Evolutionary conservation across 2,797 vertebrate genomes (phyloP).

Genomic region (Cyprinodon diabolis): DNA sequence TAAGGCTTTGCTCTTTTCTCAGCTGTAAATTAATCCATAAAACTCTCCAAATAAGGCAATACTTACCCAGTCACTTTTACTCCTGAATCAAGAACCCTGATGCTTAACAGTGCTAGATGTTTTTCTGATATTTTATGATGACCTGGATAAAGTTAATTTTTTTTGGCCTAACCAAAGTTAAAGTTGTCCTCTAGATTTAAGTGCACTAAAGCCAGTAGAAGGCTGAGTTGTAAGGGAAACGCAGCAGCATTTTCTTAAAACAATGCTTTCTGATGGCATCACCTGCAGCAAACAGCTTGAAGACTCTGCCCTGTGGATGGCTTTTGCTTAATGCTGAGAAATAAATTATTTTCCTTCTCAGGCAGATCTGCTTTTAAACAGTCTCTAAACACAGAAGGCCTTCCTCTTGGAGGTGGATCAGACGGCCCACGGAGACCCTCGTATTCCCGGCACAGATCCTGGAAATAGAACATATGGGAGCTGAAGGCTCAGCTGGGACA

Average conservation of each 20-base stretch:
- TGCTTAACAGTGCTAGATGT: too few relatives aligned
- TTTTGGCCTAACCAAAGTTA: too few relatives aligned
- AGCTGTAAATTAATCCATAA: too few relatives aligned
- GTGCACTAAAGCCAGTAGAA: too few relatives aligned
- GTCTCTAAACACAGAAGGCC: conserved; percentile 18
- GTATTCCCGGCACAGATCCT: conserved; percentile 22
- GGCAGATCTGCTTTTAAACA: conserved; percentile 38
- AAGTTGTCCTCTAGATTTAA: too few relatives aligned
- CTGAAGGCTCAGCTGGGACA: conserved; percentile 56
- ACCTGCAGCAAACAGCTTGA: conserved; percentile 5
- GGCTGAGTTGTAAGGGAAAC: too few relatives aligned
- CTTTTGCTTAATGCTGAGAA: conserved; percentile 15
- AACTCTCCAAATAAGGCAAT: too few relatives aligned
- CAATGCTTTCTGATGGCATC: neutral
- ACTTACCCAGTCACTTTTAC: too few relatives aligned
- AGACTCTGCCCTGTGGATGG: conserved; percentile 5
- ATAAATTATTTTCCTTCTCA: conserved; percentile 45
- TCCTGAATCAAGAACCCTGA: too few relatives aligned
- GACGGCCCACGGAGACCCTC: conserved; percentile 31
- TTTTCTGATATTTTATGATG: too few relatives aligned
- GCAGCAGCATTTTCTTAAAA: neutral
- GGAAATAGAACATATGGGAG: conserved; percentile 59
- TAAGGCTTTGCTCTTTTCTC: too few relatives aligned
- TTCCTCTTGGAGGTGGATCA: neutral
- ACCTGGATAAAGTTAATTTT: too few relatives aligned